Percentiles rank a stretch among this genome's conserved stretches.
Conservation (phyloP, 2,888 invertebrate genomes). For the Enoplolaimus lenunculus region DNA sequence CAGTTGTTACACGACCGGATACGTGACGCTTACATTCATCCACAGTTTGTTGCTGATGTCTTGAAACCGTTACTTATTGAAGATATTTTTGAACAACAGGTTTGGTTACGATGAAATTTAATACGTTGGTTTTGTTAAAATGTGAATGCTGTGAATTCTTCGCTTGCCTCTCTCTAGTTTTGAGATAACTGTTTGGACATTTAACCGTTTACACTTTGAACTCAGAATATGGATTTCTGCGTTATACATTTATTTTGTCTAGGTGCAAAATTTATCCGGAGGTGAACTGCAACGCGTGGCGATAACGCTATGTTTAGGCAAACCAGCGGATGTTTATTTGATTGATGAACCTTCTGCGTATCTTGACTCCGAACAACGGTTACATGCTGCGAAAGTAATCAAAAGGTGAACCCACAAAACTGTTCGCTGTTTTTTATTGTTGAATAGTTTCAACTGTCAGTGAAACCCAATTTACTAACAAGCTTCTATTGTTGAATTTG, state of each 20-base stretch:
- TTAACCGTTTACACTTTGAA: no score
- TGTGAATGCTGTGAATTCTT: no score
- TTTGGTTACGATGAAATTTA: no score
- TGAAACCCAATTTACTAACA: no score
- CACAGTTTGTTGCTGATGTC: slow-evolving; percentile 91
- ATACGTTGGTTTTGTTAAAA: no score
- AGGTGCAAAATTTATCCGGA: slow-evolving; percentile 81
- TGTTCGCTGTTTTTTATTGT: neutral
- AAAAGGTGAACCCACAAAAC: slow-evolving; percentile 55
- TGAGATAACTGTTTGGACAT: no score
- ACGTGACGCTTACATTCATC: slow-evolving; percentile 89
- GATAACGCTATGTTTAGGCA: slow-evolving; percentile 82
- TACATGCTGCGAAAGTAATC: slow-evolving; percentile 96
- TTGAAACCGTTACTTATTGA: slow-evolving; percentile 96
- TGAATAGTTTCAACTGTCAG: no score
- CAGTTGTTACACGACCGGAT: slow-evolving; percentile 88
- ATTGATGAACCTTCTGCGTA: slow-evolving; percentile 98
- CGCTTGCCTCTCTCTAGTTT: no score
- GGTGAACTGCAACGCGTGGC: slow-evolving; percentile 98
- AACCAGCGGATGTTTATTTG: slow-evolving; percentile 95
- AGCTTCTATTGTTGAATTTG: no score
- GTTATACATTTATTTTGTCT: slow-evolving; percentile 20
- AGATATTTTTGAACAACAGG: slow-evolving; percentile 91
- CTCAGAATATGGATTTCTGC: no score
- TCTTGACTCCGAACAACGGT: slow-evolving; percentile 97